These are phyloP conservation scores for Halcyon leucocephala DNA, from an alignment of 2,797 vertebrate species.

Conservation along the genomic window DNA sequence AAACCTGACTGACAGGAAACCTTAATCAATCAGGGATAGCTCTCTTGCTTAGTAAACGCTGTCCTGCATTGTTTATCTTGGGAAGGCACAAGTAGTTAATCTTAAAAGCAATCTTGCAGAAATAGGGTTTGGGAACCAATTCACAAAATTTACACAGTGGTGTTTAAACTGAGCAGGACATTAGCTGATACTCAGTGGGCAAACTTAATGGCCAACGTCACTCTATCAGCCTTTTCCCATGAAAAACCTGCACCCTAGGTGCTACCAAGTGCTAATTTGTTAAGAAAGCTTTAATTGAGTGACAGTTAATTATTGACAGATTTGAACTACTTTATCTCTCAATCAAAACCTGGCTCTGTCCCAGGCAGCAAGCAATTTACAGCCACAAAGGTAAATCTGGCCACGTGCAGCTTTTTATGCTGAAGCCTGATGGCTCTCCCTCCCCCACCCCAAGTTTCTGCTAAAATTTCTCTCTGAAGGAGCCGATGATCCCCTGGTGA, in stretches of 20 bases:
- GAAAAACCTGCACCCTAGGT: constrained; percentile 62
- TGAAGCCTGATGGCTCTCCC: constrained; percentile 1
- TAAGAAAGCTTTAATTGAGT: constrained; percentile 69
- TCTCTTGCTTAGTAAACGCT: background rate
- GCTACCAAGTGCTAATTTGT: constrained; percentile 71
- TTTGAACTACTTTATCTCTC: constrained; percentile 76
- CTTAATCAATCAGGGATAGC: background rate
- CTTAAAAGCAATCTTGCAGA: background rate
- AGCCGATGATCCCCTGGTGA: constrained; percentile 54
- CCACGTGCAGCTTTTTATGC: constrained; percentile 45
- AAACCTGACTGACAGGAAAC: background rate
- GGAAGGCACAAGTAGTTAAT: constrained; percentile 36
- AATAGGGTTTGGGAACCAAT: background rate
- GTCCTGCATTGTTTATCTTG: background rate
- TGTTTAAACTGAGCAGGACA: constrained; percentile 33
- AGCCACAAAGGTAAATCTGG: constrained; percentile 61
- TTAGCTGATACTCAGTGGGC: constrained; percentile 19
- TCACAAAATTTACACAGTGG: background rate
- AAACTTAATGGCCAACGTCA: constrained; percentile 29
- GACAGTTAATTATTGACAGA: constrained; percentile 78
- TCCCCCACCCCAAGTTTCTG: constrained; percentile 21
- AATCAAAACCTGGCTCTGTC: constrained; percentile 70
- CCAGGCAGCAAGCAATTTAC: constrained; percentile 68
- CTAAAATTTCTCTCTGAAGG: constrained; percentile 55
- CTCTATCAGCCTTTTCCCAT: constrained; percentile 59